Evolutionary conservation across 2,113 vertebrate species (phyloP).

Genomic region (Hypomesus transpacificus): DNA sequence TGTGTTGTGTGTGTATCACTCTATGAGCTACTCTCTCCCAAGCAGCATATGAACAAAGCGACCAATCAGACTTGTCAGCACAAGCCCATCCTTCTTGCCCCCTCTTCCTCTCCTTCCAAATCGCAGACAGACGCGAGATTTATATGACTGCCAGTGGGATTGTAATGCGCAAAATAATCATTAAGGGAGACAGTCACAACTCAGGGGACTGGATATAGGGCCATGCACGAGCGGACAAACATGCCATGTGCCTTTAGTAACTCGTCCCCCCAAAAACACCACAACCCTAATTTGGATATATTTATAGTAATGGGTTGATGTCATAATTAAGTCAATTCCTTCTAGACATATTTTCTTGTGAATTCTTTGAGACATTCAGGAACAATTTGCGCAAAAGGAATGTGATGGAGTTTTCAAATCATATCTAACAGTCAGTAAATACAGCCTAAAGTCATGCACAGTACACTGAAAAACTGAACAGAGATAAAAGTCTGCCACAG

Average conservation of each 20-base stretch:
- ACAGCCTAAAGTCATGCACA: too few species aligned
- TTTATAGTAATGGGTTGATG: too few species aligned
- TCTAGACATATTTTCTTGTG: too few species aligned
- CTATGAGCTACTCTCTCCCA: not conserved
- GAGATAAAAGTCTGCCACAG: too few species aligned
- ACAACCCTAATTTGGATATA: too few species aligned
- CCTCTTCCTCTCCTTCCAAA: not conserved
- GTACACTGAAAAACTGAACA: too few species aligned
- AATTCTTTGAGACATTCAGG: too few species aligned
- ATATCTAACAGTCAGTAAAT: too few species aligned
- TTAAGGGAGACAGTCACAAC: constrained; percentile 28
- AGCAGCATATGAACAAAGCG: constrained; percentile 27
- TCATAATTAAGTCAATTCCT: too few species aligned
- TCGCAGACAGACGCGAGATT: constrained; percentile 39
- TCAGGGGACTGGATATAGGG: constrained; percentile 14
- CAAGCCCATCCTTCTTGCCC: constrained; percentile 4
- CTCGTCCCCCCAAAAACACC: too few species aligned
- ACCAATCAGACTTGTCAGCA: constrained; percentile 43
- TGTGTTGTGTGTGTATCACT: not conserved
- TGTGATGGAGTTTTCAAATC: too few species aligned
- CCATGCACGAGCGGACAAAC: constrained; percentile 14
- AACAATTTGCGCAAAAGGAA: too few species aligned
- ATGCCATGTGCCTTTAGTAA: not conserved
- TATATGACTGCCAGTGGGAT: constrained; percentile 51
- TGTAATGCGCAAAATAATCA: constrained; percentile 42